phyloP scores from a whole-genome alignment of 1,140 invertebrate genomes.

The Macrobrachium rosenbergii region DNA sequence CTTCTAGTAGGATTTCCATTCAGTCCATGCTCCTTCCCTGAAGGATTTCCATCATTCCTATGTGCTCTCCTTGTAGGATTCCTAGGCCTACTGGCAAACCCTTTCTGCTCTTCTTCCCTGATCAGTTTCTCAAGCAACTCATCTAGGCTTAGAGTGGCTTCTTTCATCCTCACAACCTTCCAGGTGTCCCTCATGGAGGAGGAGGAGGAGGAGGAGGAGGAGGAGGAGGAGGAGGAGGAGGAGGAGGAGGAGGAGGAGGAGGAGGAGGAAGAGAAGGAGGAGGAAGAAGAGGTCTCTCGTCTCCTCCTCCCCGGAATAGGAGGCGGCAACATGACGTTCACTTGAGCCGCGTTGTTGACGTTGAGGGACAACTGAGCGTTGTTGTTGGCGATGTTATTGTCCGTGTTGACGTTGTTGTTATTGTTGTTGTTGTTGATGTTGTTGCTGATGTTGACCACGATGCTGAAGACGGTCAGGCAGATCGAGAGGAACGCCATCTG shows the following conservation, averaged over 20 bases:
- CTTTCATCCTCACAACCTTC: neutral
- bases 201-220: no score
- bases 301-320: slow-evolving; percentile 33
- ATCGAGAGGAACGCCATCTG: slow-evolving; percentile 61
- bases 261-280: no score
- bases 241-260: neutral
- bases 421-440: slow-evolving; percentile 65
- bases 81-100: no score
- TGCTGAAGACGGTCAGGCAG: slow-evolving; percentile 55
- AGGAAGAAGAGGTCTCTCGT: no score
- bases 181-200: neutral
- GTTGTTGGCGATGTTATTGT: slow-evolving; percentile 55
- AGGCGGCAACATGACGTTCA: slow-evolving; percentile 58
- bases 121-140: neutral
- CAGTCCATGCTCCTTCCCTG: no score
- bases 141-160: neutral
- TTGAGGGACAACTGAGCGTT: slow-evolving; percentile 53
- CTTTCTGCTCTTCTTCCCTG: neutral
- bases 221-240: no score
- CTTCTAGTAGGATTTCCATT: no score
- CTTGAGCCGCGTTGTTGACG: slow-evolving; percentile 54
- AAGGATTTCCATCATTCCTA: no score
- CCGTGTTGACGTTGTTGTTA: slow-evolving; percentile 57
- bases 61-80: no score
- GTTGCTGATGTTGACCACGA: slow-evolving; percentile 56